phyloP scores from a whole-genome alignment of 2,888 invertebrate species.

The Chaetogeoica ovagalla region DNA sequence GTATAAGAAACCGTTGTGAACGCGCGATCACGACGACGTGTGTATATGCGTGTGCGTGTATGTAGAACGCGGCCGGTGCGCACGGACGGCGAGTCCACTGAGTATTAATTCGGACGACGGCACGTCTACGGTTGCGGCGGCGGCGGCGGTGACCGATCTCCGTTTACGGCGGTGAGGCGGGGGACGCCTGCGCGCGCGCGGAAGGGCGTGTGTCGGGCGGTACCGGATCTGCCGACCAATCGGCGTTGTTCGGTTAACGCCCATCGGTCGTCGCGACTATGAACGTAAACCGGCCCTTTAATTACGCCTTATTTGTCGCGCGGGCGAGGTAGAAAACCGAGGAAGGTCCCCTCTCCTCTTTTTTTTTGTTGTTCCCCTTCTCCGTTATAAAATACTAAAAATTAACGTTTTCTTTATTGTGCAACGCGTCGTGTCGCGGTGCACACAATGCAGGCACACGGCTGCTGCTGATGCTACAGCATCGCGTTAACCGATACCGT shows the following conservation, averaged over 20 bases:
- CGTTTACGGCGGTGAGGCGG: constrained; percentile 1
- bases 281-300: constrained; percentile 4
- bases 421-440: neutral
- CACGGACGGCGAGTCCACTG: constrained; percentile 39
- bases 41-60: too few species aligned
- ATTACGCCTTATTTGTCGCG: too few species aligned
- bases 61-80: constrained; percentile 25
- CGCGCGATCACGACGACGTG: too few species aligned
- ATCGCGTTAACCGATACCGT: constrained; percentile 54
- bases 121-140: constrained; percentile 4
- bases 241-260: neutral
- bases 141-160: neutral
- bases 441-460: too few species aligned
- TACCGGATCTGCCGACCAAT: neutral
- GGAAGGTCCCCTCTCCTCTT: too few species aligned
- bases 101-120: constrained; percentile 7
- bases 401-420: too few species aligned
- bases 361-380: too few species aligned
- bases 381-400: too few species aligned
- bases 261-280: constrained; percentile 12
- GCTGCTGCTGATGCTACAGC: too few species aligned
- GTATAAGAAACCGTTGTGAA: too few species aligned
- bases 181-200: neutral
- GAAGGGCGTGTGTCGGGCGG: constrained; percentile 23
- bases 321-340: too few species aligned